Evolutionary conservation across 2,113 vertebrate species (phyloP), one percentile per base, ranked within the genome.

Genomic region (Notarius lentiginosus): DNA sequence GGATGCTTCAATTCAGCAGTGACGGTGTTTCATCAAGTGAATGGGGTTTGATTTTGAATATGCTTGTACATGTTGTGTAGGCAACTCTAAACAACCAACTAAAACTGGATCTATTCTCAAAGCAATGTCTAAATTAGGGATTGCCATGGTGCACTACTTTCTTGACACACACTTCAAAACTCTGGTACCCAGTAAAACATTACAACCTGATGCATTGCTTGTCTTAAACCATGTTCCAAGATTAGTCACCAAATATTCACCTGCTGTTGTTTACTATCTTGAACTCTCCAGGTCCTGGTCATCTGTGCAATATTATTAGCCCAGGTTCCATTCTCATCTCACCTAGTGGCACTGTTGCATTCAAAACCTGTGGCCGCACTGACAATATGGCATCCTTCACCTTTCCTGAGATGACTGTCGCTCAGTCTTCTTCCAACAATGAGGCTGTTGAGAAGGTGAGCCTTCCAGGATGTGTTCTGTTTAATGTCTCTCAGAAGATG

Each of bases 301-400:
- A 94, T 90, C 89, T 91, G 49, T 92, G 94, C 92, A 95, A 88
- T 24, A 90, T 98, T 89, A 92, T 97, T 86, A 97, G 96, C 84
- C 97, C 97, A 0, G 95, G 96, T 92, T 97, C 96, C 18, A 87
- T 95, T 88, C 91, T 97, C 14, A 94, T 98, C 49, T 97, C 96
- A 53, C 89, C 90, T 34, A 92, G 91, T 5, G 97, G 97, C 89
- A 93, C 86, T 88, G 61, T 98, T 85, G 96, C 95, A 89, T 97
- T 98, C 86, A 96, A 95, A 92, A 95, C 92, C 90, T 94, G 93
- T 24, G 65, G 91, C 15, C 93, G 92, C 66, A 92, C 94, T 58
- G 89, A 87, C 24, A 96, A 97, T 41, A 90, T 95, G 86, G 90
- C 89, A 41, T 95, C 95, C 83, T 98, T 97, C 92, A 96, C 94